Conservation (phyloP, 1,140 invertebrate genomes). For the Octopus bimaculoides region DNA sequence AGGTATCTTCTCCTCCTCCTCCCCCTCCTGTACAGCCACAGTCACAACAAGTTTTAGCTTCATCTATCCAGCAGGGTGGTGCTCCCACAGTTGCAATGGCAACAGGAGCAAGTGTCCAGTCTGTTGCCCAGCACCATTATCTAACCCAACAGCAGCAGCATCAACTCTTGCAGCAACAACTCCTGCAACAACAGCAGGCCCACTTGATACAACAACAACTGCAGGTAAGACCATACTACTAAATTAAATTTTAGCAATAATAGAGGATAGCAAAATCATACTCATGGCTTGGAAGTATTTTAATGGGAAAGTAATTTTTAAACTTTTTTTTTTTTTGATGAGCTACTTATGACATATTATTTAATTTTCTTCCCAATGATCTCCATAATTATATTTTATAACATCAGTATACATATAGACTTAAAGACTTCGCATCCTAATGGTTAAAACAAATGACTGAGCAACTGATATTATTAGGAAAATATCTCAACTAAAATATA, state of each 20-base stretch:
- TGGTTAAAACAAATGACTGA: no score
- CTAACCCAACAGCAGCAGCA: constrained; percentile 46
- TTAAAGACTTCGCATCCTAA: no score
- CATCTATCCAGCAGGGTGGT: constrained; percentile 15
- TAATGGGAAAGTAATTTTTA: no score
- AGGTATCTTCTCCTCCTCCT: constrained; percentile 15
- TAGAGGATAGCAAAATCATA: no score
- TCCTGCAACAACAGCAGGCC: constrained; percentile 54
- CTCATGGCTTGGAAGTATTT: no score
- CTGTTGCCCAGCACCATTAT: constrained; percentile 24
- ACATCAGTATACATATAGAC: no score
- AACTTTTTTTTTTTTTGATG: no score
- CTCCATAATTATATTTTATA: no score
- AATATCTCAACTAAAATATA: no score
- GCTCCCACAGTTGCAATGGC: constrained; percentile 18
- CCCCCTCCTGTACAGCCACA: constrained; percentile 21
- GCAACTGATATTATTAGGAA: no score
- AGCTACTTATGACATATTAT: no score
- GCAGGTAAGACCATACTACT: constrained; percentile 14
- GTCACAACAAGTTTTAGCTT: constrained; percentile 17
- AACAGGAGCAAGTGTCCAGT: neutral
- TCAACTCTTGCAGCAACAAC: constrained; percentile 46
- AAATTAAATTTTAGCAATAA: neutral
- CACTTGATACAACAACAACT: constrained; percentile 56
- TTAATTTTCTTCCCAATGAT: no score